Conservation (phyloP, 2,113 vertebrate species). For the Muntiacus reevesi region DNA sequence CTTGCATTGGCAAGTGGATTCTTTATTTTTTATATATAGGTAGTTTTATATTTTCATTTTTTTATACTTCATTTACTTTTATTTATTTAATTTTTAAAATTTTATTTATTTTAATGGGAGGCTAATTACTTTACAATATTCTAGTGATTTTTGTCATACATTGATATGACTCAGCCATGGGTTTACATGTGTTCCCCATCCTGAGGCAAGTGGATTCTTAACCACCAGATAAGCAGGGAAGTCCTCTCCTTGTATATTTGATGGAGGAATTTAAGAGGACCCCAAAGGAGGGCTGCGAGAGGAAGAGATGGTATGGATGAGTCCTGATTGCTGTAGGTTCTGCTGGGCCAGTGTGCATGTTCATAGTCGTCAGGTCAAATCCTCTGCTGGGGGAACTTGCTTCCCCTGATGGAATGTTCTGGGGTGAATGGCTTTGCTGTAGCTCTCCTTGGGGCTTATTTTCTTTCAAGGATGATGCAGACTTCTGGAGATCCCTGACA, state of each 20-base stretch:
- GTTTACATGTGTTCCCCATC: background rate
- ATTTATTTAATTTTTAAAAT: background rate
- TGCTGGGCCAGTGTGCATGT: background rate
- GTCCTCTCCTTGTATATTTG: background rate
- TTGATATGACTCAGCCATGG: background rate
- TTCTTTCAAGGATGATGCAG: background rate
- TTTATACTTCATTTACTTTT: background rate
- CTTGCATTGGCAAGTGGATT: background rate
- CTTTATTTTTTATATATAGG: background rate
- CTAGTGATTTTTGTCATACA: background rate
- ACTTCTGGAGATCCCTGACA: background rate
- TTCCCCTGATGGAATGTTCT: background rate
- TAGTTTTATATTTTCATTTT: background rate
- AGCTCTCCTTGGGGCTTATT: background rate
- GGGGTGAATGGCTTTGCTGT: background rate
- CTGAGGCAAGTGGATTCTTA: background rate
- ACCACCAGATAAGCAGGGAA: background rate
- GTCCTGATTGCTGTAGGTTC: background rate
- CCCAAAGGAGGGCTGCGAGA: background rate
- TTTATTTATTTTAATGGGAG: background rate
- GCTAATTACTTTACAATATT: background rate
- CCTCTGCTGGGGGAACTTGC: background rate
- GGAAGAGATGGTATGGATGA: background rate
- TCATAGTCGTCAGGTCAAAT: fast-evolving
- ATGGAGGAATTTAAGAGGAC: background rate